Conservation (phyloP, 1,140 invertebrate genomes). For the Branchinecta lynchi region DNA sequence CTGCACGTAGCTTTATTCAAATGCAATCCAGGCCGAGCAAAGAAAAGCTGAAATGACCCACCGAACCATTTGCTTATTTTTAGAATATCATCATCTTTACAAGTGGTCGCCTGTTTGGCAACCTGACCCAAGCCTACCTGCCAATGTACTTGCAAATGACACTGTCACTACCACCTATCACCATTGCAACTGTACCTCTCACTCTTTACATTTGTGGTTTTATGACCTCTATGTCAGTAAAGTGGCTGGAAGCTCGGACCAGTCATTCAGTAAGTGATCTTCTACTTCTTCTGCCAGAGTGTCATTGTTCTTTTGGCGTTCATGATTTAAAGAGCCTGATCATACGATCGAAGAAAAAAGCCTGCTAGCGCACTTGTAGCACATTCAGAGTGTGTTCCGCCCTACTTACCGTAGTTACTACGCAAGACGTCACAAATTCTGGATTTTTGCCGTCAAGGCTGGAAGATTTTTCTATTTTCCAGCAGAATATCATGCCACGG, state of each 20-base stretch:
- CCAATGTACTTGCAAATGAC: slow-evolving; percentile 70
- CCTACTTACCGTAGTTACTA: too few species aligned
- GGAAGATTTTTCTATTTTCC: too few species aligned
- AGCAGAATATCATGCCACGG: too few species aligned
- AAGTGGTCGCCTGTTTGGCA: slow-evolving; percentile 62
- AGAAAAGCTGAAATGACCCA: background rate
- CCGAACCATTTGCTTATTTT: background rate
- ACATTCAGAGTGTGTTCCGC: too few species aligned
- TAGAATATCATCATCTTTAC: slow-evolving; percentile 48
- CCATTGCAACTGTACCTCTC: background rate
- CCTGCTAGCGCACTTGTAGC: too few species aligned
- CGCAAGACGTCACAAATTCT: too few species aligned
- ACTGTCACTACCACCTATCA: slow-evolving; percentile 25
- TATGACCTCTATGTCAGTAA: background rate
- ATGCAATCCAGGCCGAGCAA: slow-evolving; percentile 16
- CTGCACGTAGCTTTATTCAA: slow-evolving; percentile 31
- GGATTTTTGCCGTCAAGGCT: too few species aligned
- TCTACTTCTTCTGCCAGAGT: too few species aligned
- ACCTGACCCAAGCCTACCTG: slow-evolving; percentile 67
- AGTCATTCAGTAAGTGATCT: too few species aligned
- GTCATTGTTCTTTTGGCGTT: too few species aligned
- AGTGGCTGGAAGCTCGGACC: background rate
- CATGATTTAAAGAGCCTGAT: too few species aligned
- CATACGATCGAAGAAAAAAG: too few species aligned
- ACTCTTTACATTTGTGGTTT: background rate